Evolutionary conservation across 2,113 vertebrate species (phyloP), one percentile per base, ranked within the genome.

Genomic region (Erinaceus europaeus): DNA sequence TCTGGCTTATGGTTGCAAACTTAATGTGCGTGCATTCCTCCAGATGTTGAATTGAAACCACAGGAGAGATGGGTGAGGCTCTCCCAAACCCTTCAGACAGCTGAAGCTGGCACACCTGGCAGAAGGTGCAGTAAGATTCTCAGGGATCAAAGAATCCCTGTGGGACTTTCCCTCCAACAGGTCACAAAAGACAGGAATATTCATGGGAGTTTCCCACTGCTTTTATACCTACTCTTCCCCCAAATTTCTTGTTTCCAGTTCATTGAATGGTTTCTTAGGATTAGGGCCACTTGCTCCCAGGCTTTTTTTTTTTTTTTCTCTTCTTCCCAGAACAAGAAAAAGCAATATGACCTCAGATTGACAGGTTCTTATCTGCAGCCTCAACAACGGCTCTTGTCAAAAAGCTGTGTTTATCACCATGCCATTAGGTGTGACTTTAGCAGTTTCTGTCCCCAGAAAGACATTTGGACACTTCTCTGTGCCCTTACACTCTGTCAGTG

Each of bases 21-120:
- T 87, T 90, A 48, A n/a, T 84, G 84, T 92, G 78, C 73, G 59
- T 25, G 78, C 17, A 57, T 14, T 62, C 55, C 75, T 32, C 32
- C 72, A 71, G 40, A 65, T 1, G n/a, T 78, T 82, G 71, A 65
- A 92, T 88, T 90, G 90, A 93, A 93, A 90, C 29, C 10, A 0
- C 85, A 87, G 75, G 6, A 87, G 89, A 86, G 77, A 84, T 32
- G 9, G 78, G 68, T 93, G 40, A 74, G 62, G 62, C 15, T 38
- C 71, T 81, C 29, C 38, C 52, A 75, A 89, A 62, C 34, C 4
- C 27, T 64, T 90, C 64, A 53, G 48, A 75, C 5, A 88, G 11
- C 55, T 55, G 57, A 75, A 91, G 85, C 42, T 15, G 25, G 69
- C 42, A 69, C n/a, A n/a, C n/a, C n/a, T n/a, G n/a, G n/a, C n/a